Evolutionary conservation across 2,113 vertebrate genomes (phyloP).

Genomic region (Stigmatopora argus): DNA sequence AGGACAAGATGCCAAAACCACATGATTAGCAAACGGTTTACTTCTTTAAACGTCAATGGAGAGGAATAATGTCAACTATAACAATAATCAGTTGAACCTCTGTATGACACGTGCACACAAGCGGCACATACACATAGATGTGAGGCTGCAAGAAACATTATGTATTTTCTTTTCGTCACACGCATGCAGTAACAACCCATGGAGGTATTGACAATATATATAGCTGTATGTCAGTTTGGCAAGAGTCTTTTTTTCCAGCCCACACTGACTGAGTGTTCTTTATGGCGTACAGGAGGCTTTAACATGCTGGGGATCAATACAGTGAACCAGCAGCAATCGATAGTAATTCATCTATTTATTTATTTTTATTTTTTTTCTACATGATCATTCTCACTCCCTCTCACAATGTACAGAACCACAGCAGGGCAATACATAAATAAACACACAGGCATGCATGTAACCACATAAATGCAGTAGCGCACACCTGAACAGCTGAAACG

Average conservation of each 20-base stretch:
- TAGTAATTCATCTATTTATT: slow-evolving; percentile 66
- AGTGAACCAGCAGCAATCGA: slow-evolving; percentile 64
- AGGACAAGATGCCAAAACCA: not conserved
- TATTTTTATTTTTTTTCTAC: slow-evolving; percentile 27
- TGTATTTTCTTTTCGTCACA: slow-evolving; percentile 25
- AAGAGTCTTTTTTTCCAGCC: slow-evolving; percentile 10
- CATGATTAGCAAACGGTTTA: not conserved
- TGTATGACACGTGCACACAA: not conserved
- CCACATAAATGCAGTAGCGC: slow-evolving; percentile 26
- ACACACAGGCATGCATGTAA: slow-evolving; percentile 38
- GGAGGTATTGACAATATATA: slow-evolving; percentile 40
- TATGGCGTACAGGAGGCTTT: slow-evolving; percentile 63
- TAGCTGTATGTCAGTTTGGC: slow-evolving; percentile 27
- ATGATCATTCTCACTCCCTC: slow-evolving; percentile 61
- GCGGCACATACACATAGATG: not conserved
- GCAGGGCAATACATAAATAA: slow-evolving; percentile 60
- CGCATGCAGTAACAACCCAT: slow-evolving; percentile 31
- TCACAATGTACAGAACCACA: slow-evolving; percentile 32
- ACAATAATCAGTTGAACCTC: not conserved
- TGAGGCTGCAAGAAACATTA: slow-evolving; percentile 13
- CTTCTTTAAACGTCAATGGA: not conserved
- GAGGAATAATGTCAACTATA: not conserved
- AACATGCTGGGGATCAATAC: slow-evolving; percentile 67
- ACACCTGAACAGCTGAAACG: slow-evolving; percentile 48
- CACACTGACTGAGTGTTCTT: slow-evolving; percentile 61